Evolutionary conservation across 2,797 vertebrate species (phyloP), one percentile per base, ranked within the genome.

Genomic region (Rhinophrynus dorsalis): DNA sequence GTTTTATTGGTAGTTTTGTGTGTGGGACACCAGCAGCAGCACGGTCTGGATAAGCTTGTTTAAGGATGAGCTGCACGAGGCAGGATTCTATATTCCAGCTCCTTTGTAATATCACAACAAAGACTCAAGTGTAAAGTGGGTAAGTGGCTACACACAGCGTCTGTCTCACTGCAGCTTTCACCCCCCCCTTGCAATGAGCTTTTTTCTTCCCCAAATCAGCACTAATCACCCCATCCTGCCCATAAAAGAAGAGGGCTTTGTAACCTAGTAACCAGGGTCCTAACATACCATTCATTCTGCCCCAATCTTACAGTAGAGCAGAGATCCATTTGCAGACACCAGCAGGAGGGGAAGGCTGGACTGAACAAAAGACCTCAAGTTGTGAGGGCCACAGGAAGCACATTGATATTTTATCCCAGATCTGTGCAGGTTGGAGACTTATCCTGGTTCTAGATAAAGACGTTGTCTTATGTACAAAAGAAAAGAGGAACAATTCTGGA

Each of bases 241-340:
- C 32, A 57, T 33, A 38, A 35, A 57, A 37, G 54, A 57, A 57
- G 54, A 35, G 54, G 54, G 54, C 54, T 57, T 57, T 57, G 54
- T 57, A 57, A 57, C 54, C 54, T 55, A 29, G 54, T 24, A 57
- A 57, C 54, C 54, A 38, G 54, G 33, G 12, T 55, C 54, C 51
- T 18, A 27, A 29, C 12, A 27, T 7, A 27, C 20, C 5, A 13
- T 24, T 20, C 6, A 18, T 1, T 15, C 9, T 13, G 9, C 9
- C 5, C 3, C 23, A 50, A 50, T 23, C 23, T 11, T 24, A 6
- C 40, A 44, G 20, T 17, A 44, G 17, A 17, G 6, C 12, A 11
- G 5, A 11, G 47, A 30, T 26, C 26, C 6, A 7, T 15, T 5
- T n/a, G 1, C 51, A 54, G 15, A 13, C 51, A 55, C 51, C 51